phyloP scores from a whole-genome alignment of 2,797 vertebrate species.

The Anguilla megastoma region DNA sequence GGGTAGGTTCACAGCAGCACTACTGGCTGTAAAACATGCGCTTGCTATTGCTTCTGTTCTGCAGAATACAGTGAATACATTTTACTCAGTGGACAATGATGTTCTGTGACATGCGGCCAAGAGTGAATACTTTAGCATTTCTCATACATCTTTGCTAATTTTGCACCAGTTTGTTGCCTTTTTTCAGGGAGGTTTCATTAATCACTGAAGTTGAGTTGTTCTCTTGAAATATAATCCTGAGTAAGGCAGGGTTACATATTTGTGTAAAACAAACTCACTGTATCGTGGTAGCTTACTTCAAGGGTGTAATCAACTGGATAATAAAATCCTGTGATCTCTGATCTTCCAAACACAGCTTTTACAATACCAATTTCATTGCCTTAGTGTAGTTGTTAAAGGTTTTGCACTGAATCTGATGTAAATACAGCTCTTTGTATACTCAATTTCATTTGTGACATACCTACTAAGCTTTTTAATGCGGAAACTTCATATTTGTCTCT shows the following conservation, averaged over 20 bases:
- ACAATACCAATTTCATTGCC: not conserved
- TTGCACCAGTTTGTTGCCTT: not conserved
- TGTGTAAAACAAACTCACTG: not conserved
- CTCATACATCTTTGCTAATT: not conserved
- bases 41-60: not conserved
- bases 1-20: constrained; percentile 69
- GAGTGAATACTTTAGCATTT: not conserved
- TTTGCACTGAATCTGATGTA: not conserved
- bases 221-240: not conserved
- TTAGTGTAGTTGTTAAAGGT: not conserved
- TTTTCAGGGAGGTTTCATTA: not conserved
- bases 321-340: not conserved
- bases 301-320: not conserved
- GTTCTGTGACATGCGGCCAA: not conserved
- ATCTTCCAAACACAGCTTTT: not conserved
- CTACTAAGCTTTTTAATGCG: not conserved
- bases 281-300: not conserved
- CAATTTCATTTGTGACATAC: not conserved
- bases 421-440: not conserved
- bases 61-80: not conserved
- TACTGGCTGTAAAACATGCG: not conserved
- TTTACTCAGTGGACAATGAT: not conserved
- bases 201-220: not conserved
- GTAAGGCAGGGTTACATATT: not conserved
- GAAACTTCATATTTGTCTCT: constrained; percentile 20